Percentiles rank a stretch among this genome's conserved stretches.
Evolutionary conservation across 2,888 invertebrate species (phyloP).

Genomic region (Aleiodes testaceus): DNA sequence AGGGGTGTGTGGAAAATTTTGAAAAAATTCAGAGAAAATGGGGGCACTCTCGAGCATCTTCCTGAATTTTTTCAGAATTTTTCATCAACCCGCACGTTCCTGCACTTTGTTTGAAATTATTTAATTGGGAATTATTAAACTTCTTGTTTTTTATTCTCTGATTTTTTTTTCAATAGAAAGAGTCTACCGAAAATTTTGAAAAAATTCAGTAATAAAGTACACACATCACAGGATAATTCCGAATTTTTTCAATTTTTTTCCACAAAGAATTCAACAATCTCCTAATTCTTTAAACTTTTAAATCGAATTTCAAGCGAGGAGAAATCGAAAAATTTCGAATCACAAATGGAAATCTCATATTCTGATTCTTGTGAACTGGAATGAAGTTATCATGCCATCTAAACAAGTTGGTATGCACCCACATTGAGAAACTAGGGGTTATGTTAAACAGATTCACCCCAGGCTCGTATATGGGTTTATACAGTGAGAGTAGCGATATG

Average conservation of each 20-base stretch:
- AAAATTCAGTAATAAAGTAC: not conserved
- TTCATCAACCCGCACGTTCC: no score
- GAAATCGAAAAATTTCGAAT: not conserved
- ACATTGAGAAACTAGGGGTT: constrained; percentile 15
- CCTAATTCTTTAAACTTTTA: not conserved
- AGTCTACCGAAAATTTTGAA: no score
- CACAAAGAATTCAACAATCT: no score
- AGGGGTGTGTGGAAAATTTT: no score
- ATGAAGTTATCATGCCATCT: constrained; percentile 36
- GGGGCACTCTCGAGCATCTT: no score
- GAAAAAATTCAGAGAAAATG: no score
- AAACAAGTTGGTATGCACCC: constrained; percentile 34
- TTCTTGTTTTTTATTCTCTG: no score
- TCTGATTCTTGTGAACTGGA: constrained; percentile 36
- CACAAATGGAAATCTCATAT: constrained; percentile 1
- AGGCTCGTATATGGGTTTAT: constrained; percentile 22
- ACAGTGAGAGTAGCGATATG: not conserved
- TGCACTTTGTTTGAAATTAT: no score
- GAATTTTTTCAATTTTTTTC: not conserved
- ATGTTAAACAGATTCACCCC: constrained; percentile 41
- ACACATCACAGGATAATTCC: not conserved
- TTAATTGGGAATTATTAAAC: no score
- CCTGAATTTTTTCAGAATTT: no score
- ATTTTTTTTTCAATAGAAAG: not conserved
- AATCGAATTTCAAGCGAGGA: not conserved